Percentiles rank a stretch among this genome's conserved stretches.
phyloP scores from a whole-genome alignment of 2,113 vertebrate genomes.

The Macheiramphus alcinus region DNA sequence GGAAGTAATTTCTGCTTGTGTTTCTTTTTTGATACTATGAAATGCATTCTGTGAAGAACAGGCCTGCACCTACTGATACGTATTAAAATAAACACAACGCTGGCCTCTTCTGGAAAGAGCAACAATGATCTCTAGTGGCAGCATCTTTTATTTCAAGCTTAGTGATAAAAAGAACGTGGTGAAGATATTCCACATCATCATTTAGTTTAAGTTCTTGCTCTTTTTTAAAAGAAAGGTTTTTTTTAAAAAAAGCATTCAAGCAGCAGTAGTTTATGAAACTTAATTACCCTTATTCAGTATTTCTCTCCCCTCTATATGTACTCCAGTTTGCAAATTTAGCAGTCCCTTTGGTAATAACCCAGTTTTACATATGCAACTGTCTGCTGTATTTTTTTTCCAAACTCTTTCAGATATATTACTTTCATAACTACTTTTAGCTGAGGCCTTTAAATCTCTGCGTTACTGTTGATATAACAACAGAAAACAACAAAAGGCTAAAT shows the following conservation, averaged over 20 bases:
- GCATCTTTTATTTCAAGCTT: conserved; percentile 42
- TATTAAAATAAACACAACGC: not conserved
- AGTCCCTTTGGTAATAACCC: not conserved
- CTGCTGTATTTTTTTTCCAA: not conserved
- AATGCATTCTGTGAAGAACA: not conserved
- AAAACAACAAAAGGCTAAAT: not conserved
- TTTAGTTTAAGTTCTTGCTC: not conserved
- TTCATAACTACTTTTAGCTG: not conserved
- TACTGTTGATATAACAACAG: not conserved
- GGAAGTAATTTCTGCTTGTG: not conserved
- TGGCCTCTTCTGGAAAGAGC: conserved; percentile 39
- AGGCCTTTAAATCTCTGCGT: not conserved
- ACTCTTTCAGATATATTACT: not conserved
- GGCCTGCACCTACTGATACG: not conserved
- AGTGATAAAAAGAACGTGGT: not conserved
- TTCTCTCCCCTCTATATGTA: not conserved
- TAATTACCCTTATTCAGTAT: not conserved
- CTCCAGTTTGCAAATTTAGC: not conserved
- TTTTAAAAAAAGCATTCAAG: not conserved
- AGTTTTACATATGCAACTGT: not conserved
- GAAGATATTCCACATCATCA: not conserved
- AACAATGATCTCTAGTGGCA: conserved; percentile 72
- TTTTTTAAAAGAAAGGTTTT: not conserved
- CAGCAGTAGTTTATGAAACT: not conserved
- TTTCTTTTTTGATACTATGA: not conserved